These are phyloP conservation scores for Drosophila malerkotliana DNA, from an alignment of 1,140 invertebrate genomes.

Conservation along the genomic window DNA sequence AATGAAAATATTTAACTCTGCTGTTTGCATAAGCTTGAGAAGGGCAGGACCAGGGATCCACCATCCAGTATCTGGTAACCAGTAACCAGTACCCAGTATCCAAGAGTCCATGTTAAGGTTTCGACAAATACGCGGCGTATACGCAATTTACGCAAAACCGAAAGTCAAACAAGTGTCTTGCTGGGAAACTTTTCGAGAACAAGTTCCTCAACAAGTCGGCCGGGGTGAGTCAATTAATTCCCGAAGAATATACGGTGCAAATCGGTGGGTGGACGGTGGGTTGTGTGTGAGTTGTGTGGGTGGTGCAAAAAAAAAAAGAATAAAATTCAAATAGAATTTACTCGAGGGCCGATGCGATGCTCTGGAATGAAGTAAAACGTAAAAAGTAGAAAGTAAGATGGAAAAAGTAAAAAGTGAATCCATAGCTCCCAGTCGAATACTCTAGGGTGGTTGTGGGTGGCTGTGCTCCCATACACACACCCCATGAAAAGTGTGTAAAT, in stretches of 20 bases:
- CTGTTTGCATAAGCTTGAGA: slow-evolving; percentile 60
- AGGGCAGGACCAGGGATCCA: not conserved
- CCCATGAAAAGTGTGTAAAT: slow-evolving; percentile 77
- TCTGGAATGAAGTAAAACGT: slow-evolving; percentile 17
- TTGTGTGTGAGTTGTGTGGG: not conserved
- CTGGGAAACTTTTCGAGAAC: slow-evolving; percentile 42
- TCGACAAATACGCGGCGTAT: slow-evolving; percentile 61
- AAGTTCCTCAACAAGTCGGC: slow-evolving; percentile 63
- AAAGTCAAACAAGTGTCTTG: slow-evolving; percentile 65
- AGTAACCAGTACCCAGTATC: not conserved
- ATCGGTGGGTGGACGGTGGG: slow-evolving; percentile 9
- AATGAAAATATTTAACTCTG: slow-evolving; percentile 76
- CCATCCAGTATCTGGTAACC: not conserved
- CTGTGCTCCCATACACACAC: not conserved
- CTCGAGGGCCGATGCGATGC: not conserved
- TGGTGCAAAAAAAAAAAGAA: not conserved
- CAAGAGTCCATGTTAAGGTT: slow-evolving; percentile 33
- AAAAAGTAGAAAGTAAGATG: slow-evolving; percentile 3
- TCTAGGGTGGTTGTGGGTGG: not conserved
- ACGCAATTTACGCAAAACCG: slow-evolving; percentile 56
- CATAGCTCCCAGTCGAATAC: slow-evolving; percentile 68
- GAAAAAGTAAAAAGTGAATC: slow-evolving; percentile 51
- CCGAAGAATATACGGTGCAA: slow-evolving; percentile 59
- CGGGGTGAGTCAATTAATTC: slow-evolving; percentile 77
- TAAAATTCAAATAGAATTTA: slow-evolving; percentile 46